Evolutionary conservation across 2,888 invertebrate genomes (phyloP).

Genomic region (Parnassius mnemosyne): DNA sequence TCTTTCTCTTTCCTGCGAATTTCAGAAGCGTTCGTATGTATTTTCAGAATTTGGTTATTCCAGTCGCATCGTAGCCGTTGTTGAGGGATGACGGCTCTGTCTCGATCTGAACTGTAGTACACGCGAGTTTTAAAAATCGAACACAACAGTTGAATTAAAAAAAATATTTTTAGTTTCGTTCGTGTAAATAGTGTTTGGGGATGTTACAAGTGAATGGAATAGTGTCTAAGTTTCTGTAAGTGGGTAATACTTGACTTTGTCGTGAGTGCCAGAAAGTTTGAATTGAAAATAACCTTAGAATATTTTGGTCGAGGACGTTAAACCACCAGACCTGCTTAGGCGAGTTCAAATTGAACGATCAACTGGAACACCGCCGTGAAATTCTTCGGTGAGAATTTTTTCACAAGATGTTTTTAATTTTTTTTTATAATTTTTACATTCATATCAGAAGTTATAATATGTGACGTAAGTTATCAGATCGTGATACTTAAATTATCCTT

Average conservation of each 20-base stretch:
- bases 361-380: neutral
- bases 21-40: slow-evolving; percentile 28
- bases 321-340: slow-evolving; percentile 21
- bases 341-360: slow-evolving; percentile 6
- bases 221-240: slow-evolving; percentile 11
- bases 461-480: no score
- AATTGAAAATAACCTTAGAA: slow-evolving; percentile 30
- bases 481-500: no score
- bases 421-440: no score
- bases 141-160: slow-evolving; percentile 1
- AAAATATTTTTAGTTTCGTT: neutral
- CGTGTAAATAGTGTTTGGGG: neutral
- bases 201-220: slow-evolving; percentile 3
- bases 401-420: no score
- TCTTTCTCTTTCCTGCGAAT: slow-evolving; percentile 13
- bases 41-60: slow-evolving; percentile 29
- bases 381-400: no score
- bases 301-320: slow-evolving; percentile 31
- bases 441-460: no score
- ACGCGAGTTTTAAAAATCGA: slow-evolving; percentile 24
- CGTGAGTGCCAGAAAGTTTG: slow-evolving; percentile 27
- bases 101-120: neutral
- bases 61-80: slow-evolving; percentile 23
- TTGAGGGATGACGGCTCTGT: neutral
- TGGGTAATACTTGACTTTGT: slow-evolving; percentile 6